phyloP scores from a whole-genome alignment of 1,140 invertebrate species.

The Drosophila auraria region DNA sequence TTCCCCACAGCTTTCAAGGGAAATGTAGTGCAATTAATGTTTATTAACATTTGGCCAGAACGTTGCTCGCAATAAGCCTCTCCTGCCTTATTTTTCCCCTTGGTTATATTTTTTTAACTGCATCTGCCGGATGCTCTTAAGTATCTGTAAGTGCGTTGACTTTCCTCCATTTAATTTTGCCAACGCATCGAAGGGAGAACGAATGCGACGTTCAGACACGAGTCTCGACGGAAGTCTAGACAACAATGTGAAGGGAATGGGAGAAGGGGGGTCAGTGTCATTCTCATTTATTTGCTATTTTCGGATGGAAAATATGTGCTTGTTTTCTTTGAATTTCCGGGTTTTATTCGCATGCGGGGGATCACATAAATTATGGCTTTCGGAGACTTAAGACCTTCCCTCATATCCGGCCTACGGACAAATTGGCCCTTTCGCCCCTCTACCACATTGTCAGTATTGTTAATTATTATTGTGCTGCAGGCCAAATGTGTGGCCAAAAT shows the following conservation, averaged over 20 bases:
- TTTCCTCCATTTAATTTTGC: constrained; percentile 27
- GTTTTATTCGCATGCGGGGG: constrained; percentile 51
- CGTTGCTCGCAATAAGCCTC: constrained; percentile 23
- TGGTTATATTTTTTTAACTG: constrained; percentile 21
- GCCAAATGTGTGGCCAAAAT: constrained; percentile 4
- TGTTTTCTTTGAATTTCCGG: constrained; percentile 79
- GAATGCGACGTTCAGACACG: constrained; percentile 56
- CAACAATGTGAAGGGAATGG: constrained; percentile 14
- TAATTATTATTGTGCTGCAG: constrained; percentile 44
- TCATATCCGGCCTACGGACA: constrained; percentile 49
- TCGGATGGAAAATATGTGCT: constrained; percentile 58
- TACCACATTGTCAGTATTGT: constrained; percentile 10
- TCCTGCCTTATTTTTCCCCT: neutral
- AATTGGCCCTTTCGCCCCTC: constrained; percentile 34
- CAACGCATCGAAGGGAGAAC: constrained; percentile 27
- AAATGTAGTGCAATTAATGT: constrained; percentile 74
- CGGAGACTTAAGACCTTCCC: constrained; percentile 35
- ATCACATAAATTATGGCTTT: constrained; percentile 52
- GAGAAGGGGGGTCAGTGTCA: constrained; percentile 14
- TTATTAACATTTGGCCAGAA: constrained; percentile 67
- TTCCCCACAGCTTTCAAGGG: constrained; percentile 22
- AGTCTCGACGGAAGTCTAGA: constrained; percentile 81
- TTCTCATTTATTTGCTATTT: constrained; percentile 75
- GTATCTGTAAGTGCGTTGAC: constrained; percentile 69
- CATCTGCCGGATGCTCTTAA: constrained; percentile 67